These are phyloP conservation scores for Proteles cristata DNA, from an alignment of 2,113 vertebrate species.

Conservation along the genomic window DNA sequence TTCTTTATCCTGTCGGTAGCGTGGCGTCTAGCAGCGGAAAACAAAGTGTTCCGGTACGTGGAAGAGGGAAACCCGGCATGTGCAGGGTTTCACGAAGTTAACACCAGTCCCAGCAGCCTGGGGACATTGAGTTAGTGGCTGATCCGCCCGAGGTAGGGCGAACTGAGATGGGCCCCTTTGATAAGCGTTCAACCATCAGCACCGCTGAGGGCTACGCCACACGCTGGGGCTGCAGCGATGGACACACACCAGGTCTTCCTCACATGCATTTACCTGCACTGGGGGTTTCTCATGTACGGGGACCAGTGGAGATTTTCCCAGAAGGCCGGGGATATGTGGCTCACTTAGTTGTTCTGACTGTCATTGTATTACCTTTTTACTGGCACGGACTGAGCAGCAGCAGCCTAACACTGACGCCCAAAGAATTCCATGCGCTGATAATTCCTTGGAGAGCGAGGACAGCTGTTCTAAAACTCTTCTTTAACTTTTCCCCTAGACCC, in stretches of 20 bases:
- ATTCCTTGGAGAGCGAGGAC: neutral
- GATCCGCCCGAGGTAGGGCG: accelerated
- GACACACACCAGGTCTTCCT: neutral
- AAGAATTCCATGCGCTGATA: neutral
- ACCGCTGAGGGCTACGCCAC: accelerated
- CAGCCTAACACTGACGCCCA: neutral
- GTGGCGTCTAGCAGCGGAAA: neutral
- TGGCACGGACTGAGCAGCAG: neutral
- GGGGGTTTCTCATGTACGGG: neutral
- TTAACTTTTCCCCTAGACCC: neutral
- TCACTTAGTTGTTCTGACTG: neutral
- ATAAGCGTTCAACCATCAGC: accelerated
- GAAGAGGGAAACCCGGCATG: neutral
- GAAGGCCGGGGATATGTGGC: neutral
- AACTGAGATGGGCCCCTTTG: neutral
- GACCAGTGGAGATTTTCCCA: neutral
- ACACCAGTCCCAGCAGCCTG: neutral
- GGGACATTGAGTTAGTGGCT: accelerated
- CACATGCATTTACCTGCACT: accelerated
- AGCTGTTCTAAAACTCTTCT: constrained; percentile 18
- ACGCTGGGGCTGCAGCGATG: accelerated
- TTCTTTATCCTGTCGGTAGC: neutral
- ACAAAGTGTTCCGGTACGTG: no score
- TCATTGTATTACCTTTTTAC: neutral
- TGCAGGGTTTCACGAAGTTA: neutral